Base-by-base conservation (phyloP, 2,888 invertebrate genomes). In the Cephus rjabovi region DNA sequence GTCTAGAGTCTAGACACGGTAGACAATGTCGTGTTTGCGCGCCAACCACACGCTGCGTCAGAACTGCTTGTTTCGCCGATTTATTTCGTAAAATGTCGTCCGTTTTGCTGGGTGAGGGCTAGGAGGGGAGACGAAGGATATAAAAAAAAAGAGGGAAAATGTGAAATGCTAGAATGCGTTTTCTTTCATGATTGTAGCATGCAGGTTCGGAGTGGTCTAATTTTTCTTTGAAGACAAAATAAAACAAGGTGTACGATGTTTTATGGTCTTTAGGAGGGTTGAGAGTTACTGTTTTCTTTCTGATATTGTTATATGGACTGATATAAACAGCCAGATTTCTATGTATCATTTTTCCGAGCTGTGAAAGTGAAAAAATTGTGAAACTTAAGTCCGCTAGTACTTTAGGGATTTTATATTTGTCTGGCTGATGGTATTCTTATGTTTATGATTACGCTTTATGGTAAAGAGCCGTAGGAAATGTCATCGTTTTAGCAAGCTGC, bases 81-180 rank as follows among this genome's bases (percentile, higher is more conserved):
- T 86, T 86, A 85, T 86, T 86, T 85, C 80, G 81, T 79, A 81
- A 84, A 83, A 84, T 81, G 84, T 85, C 81, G 78, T 79, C 15
- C 74, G 75, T 71, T 80, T 77, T 76, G 77, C 71, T 56, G 79
- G 75, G 75, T 76, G 77, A 76, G 75, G 74, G 76, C 74, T 76
- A n/a, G 56, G 71, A 6, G 23, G 23, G 56, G 23, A 56, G 23
- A 56, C 2, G 23, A 56, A 23, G 23, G 56, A 56, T 56, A 56
- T 23, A 23, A 23, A 23, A 56, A 37, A 15, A 34, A 9, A 34
- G 23, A 40, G 56, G 2, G 2, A 9, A 56, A 56, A 56, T 56
- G 56, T 56, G 56, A 56, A 56, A 56, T 23, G 9, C 9, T 56
- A 9, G 23, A 56, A 56, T 56, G 23, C 23, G 56, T 56, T 56